Evolutionary conservation across 2,888 invertebrate species (phyloP), one percentile per base, ranked within the genome.

Genomic region (Diarsia brunnea): DNA sequence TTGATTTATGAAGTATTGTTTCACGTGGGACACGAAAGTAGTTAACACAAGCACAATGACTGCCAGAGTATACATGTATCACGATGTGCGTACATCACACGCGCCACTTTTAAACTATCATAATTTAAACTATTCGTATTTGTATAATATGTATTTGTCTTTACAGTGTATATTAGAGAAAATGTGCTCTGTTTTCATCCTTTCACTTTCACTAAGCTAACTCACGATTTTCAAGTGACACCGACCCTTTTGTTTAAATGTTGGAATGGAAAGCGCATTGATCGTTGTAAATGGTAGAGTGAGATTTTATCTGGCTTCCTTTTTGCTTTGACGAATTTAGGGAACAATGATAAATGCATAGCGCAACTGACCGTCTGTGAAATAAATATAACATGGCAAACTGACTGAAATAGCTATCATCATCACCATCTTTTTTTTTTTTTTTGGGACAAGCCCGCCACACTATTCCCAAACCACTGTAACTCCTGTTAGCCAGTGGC

Each of bases 1-100:
- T 84, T 82, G 85, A 84, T 88, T 82, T 84, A 88, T 79, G 72
- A 69, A 60, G 77, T 79, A 84, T 87, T 81, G 78, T 86, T 49
- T 14, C n/a, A 84, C 84, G 87, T 86, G 88, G 45, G 87, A 89
- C 79, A 80, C 70, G 82, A 83, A 82, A 82, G 85, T 79, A 67
- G 72, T 67, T 64, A 24, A 47, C 75, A 78, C 75, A 72, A 84
- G 19, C 67, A 85, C 84, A 82, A 84, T 82, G 84, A 78, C 67
- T 66, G 63, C 31, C n/a, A 67, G 78, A 66, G 14, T 55, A 8
- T 63, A 10, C 43, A 43, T 43, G 63, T 43, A 49, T 31, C 58
- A 47, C 19, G 53, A 66, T 68, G 65, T 79, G 81, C 75, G 74
- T 82, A 81, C 82, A 84, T 89, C 89, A 83, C 89, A 89, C 89